These are phyloP conservation scores for Catajapyx aquilonaris DNA, from an alignment of 1,140 invertebrate species.

Conservation along the genomic window DNA sequence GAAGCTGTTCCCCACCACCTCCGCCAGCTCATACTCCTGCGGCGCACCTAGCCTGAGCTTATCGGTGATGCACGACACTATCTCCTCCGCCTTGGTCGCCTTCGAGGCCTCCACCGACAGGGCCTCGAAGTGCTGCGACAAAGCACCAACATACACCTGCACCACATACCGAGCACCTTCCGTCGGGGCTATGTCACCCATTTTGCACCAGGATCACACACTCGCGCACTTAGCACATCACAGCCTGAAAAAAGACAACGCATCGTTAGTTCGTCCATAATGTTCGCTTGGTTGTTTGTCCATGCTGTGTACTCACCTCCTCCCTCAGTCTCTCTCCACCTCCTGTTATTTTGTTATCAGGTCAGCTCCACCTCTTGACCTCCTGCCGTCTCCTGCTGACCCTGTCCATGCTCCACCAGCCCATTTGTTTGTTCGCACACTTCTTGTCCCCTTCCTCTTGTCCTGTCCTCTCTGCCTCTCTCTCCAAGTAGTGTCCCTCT, in stretches of 20 bases:
- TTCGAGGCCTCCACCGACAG: slow-evolving; percentile 80
- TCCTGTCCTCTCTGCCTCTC: too few species aligned
- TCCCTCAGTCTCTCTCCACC: too few species aligned
- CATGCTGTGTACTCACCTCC: too few species aligned
- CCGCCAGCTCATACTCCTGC: slow-evolving; percentile 66
- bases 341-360: too few species aligned
- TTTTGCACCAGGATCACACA: slow-evolving; percentile 1
- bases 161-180: slow-evolving; percentile 27
- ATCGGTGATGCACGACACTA: slow-evolving; percentile 66
- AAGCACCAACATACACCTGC: slow-evolving; percentile 73
- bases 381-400: too few species aligned
- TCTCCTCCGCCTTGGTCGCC: slow-evolving; percentile 71
- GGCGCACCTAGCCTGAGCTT: slow-evolving; percentile 42
- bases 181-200: slow-evolving; percentile 11
- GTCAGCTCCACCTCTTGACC: too few species aligned
- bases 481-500: too few species aligned
- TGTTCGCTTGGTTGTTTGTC: too few species aligned
- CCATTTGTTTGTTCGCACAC: too few species aligned
- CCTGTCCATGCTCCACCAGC: too few species aligned
- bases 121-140: slow-evolving; percentile 72
- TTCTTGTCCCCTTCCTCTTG: too few species aligned
- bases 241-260: background rate
- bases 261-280: too few species aligned
- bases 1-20: slow-evolving; percentile 60
- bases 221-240: background rate